Evolutionary conservation across 2,113 vertebrate genomes (phyloP).

Genomic region (Candoia aspera): DNA sequence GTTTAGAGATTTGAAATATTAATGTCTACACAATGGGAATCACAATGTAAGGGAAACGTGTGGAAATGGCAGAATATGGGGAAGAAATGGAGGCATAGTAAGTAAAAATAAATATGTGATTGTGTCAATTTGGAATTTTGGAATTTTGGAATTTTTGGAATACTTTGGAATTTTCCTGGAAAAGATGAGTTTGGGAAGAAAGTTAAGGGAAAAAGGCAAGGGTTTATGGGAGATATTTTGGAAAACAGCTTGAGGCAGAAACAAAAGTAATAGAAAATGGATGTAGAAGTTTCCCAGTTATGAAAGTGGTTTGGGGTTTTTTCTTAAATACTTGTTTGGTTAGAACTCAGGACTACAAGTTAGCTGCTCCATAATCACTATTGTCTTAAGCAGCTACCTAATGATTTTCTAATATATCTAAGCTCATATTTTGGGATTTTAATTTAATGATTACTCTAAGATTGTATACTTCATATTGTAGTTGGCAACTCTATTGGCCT

Average conservation of each 20-base stretch:
- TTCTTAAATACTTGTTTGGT: not conserved
- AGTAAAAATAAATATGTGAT: not conserved
- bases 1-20: not conserved
- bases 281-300: not conserved
- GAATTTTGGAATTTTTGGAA: too few relatives aligned
- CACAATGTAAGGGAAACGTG: not conserved
- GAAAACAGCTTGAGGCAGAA: not conserved
- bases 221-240: not conserved
- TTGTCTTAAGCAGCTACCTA: not conserved
- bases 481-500: not conserved
- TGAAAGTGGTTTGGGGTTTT: not conserved
- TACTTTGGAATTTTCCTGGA: not conserved
- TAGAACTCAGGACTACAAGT: not conserved
- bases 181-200: not conserved
- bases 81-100: not conserved
- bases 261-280: not conserved
- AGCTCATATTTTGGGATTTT: not conserved
- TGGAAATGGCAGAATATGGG: not conserved
- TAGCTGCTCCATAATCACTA: not conserved
- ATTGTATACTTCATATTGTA: not conserved
- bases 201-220: not conserved
- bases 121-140: not conserved
- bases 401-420: not conserved
- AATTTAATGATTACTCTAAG: not conserved
- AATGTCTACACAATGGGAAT: not conserved